These are phyloP conservation scores for Tylochromis polylepis DNA, from an alignment of 2,113 vertebrate genomes.

Conservation along the genomic window DNA sequence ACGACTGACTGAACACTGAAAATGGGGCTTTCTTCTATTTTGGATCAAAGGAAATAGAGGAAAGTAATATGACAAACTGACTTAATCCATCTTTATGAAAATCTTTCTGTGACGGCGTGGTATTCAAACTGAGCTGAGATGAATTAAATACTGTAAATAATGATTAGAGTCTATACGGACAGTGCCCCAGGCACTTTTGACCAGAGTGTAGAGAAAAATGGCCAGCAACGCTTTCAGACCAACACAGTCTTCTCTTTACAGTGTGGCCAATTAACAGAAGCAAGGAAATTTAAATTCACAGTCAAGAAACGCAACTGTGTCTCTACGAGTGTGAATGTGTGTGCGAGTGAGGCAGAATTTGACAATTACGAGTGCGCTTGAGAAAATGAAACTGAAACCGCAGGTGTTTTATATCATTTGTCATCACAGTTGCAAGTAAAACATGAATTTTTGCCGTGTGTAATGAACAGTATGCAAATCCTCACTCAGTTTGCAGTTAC, in stretches of 20 bases:
- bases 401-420: constrained; percentile 45
- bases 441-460: constrained; percentile 18
- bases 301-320: background rate
- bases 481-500: constrained; percentile 7
- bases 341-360: background rate
- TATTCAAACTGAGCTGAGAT: background rate
- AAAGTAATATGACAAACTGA: background rate
- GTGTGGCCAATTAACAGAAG: constrained; percentile 33
- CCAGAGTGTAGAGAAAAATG: background rate
- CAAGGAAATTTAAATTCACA: constrained; percentile 13
- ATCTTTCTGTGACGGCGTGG: background rate
- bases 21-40: background rate
- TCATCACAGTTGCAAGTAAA: constrained; percentile 29
- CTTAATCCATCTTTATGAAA: constrained; percentile 6
- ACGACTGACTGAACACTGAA: background rate
- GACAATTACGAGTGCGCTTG: constrained; percentile 12
- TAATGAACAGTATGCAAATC: constrained; percentile 53
- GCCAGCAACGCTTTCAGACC: background rate
- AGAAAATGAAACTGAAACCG: constrained; percentile 33
- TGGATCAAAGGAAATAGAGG: background rate
- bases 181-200: background rate
- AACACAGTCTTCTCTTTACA: constrained; percentile 2
- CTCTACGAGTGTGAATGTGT: background rate
- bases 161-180: background rate
- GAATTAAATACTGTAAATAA: background rate